Evolutionary conservation across 2,797 vertebrate genomes (phyloP).

Genomic region (Erethizon dorsatum): DNA sequence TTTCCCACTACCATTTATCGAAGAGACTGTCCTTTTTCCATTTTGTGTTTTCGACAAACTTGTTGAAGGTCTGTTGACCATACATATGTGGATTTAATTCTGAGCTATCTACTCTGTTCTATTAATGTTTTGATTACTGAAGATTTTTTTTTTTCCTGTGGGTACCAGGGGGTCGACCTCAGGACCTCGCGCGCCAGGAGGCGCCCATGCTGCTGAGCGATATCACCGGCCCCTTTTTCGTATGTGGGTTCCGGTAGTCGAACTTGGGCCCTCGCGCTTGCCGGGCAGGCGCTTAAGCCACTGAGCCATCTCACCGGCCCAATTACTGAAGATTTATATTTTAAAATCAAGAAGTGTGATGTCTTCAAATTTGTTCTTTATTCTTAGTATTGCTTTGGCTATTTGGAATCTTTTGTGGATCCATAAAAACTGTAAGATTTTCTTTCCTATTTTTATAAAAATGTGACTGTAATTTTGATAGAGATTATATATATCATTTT

Average conservation of each 20-base stretch:
- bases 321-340: neutral
- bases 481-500: neutral
- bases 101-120: neutral
- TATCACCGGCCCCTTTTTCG: no score
- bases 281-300: no score
- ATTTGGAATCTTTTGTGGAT: neutral
- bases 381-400: neutral
- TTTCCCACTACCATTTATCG: neutral
- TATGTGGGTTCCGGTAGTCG: no score
- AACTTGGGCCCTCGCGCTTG: no score
- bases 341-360: neutral
- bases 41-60: neutral
- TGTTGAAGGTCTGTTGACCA: neutral
- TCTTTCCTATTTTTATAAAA: neutral
- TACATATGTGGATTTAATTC: neutral
- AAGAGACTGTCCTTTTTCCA: neutral
- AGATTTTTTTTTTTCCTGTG: no score
- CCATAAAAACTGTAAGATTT: neutral
- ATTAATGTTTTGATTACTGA: neutral
- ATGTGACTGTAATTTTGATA: neutral
- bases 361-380: neutral
- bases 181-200: no score
- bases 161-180: no score
- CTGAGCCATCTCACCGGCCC: no score
- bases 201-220: no score